Percentiles rank a stretch among this genome's conserved stretches.
These are phyloP conservation scores for Cercopithecus diana DNA, from an alignment of 2,797 vertebrate genomes.

Conservation along the genomic window DNA sequence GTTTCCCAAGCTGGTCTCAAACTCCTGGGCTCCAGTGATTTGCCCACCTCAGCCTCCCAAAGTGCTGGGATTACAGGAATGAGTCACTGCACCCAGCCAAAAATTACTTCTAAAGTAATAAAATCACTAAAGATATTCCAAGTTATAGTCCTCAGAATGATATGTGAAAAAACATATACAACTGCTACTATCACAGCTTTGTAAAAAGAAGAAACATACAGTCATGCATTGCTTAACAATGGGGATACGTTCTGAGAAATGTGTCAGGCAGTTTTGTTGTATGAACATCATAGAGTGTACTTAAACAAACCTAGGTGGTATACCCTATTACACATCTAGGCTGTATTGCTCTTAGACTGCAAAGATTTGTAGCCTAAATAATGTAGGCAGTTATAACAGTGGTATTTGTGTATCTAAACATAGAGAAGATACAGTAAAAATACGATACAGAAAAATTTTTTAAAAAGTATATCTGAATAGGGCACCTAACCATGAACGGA, in stretches of 20 bases:
- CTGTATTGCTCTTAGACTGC: not conserved
- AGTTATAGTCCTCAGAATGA: not conserved
- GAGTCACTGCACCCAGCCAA: not conserved
- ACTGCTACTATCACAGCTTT: not conserved
- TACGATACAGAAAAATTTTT: not conserved
- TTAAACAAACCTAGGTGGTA: not conserved
- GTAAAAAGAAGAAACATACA: not conserved
- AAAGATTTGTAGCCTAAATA: not conserved
- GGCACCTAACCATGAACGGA: not conserved
- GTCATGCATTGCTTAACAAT: not conserved
- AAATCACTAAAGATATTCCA: not conserved
- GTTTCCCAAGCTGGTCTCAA: not conserved
- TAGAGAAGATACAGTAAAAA: not conserved
- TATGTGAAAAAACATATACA: not conserved
- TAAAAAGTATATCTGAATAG: not conserved
- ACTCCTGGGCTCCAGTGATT: not conserved
- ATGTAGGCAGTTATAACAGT: not conserved
- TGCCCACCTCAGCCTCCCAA: not conserved
- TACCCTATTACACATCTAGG: not conserved
- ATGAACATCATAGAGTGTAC: not conserved
- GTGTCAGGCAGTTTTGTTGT: not conserved
- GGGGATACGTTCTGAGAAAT: not conserved
- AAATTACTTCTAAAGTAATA: not conserved
- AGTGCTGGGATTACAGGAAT: not conserved
- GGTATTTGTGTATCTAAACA: not conserved